Evolutionary conservation across 1,140 invertebrate species (phyloP), one percentile per base, ranked within the genome.

Genomic region (Marisa cornuarietis): DNA sequence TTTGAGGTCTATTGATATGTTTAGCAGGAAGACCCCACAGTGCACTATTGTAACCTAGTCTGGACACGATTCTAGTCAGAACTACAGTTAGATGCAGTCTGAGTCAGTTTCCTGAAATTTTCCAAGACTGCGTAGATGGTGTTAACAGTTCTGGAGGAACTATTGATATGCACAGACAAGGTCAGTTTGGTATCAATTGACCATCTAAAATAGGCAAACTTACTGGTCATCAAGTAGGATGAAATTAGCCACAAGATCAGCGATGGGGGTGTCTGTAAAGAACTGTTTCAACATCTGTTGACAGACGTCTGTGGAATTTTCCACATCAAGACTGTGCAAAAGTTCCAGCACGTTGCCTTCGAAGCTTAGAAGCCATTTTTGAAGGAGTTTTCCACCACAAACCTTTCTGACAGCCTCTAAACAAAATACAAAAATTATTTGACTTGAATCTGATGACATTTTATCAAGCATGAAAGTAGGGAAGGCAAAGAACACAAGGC

Each of bases 291-390:
- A 83, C 78, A 92, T 90, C 71, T 92, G 73, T 62, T 90, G 83
- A 84, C 88, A 90, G 52, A 87, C 88, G 58, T 92, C 87, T 5
- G 86, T 85, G 11, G 89, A 91, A 78, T 90, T 90, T 79, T 95
- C 94, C 18, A 95, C 91, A 87, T 94, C 93, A 0, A 94, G 87
- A 68, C 93, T 93, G 54, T 91, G 90, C 5, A 95, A 88, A 22
- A 96, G 91, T 16, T 92, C 89, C 52, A 95, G 86, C 66, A 93
- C 93, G 82, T 94, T 93, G 20, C 93, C 91, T 63, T 94, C 91
- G 79, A 93, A 94, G 62, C 93, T 89, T 22, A 92, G 88, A 61
- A 95, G 87, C 95, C 95, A 96, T 1, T 93, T 87, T 71, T 93
- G 93, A 10, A 95, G 81, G 22, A 91, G 78, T 42, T 88, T 86